Evolutionary conservation across 2,797 vertebrate species (phyloP).

Genomic region (Hemitrygon akajei): DNA sequence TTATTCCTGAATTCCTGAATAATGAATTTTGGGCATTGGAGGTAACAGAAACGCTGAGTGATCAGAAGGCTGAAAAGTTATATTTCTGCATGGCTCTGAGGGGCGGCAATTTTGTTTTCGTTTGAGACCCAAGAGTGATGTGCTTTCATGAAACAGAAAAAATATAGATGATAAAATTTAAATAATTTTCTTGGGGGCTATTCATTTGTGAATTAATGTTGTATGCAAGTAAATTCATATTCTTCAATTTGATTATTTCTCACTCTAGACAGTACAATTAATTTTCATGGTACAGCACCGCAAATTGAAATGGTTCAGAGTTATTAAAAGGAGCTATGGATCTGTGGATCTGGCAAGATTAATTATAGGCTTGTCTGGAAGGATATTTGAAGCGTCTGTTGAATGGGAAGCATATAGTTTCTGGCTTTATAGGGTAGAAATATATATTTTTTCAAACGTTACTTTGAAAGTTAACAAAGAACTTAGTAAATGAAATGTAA

Average conservation of each 20-base stretch:
- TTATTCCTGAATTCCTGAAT: neutral
- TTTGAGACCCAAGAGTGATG: neutral
- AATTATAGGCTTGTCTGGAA: neutral
- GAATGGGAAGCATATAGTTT: neutral
- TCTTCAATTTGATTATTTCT: slow-evolving; percentile 1
- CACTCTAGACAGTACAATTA: neutral
- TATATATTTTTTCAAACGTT: neutral
- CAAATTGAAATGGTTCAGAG: neutral
- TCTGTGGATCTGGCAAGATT: neutral
- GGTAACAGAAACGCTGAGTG: neutral
- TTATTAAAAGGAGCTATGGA: neutral
- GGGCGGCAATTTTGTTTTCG: neutral
- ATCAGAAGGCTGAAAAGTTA: neutral
- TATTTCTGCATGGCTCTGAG: neutral
- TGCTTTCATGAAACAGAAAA: neutral
- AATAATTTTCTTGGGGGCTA: neutral
- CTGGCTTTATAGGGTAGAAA: neutral
- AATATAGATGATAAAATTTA: neutral
- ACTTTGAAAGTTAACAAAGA: neutral
- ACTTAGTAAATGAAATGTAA: neutral
- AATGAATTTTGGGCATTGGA: neutral
- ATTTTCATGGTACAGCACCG: neutral
- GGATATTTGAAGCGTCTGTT: neutral
- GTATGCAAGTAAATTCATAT: neutral
- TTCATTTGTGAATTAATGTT: neutral